phyloP scores from a whole-genome alignment of 2,888 invertebrate species.

The Nomada hirtipes region DNA sequence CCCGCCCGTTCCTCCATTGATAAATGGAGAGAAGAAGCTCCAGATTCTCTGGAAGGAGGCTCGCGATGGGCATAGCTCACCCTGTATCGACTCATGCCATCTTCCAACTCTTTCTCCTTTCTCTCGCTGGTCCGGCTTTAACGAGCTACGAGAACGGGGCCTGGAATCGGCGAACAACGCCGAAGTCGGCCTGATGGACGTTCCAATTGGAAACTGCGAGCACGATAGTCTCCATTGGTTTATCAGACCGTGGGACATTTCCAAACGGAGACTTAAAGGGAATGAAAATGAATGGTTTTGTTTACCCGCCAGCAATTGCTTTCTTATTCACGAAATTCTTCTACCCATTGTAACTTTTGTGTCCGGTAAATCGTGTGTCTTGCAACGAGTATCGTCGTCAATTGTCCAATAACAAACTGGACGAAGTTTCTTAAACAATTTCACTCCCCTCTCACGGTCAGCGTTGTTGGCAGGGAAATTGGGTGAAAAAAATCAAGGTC shows the following conservation, averaged over 20 bases:
- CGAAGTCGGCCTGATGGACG: slow-evolving; percentile 56
- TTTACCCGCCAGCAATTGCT: slow-evolving; percentile 26
- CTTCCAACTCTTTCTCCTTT: slow-evolving; percentile 64
- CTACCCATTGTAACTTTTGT: too few species aligned
- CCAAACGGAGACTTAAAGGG: slow-evolving; percentile 21
- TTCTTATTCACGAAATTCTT: slow-evolving; percentile 8
- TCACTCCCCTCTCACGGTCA: too few species aligned
- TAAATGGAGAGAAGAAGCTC: slow-evolving; percentile 75
- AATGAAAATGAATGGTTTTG: slow-evolving; percentile 42
- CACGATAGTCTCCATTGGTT: slow-evolving; percentile 47
- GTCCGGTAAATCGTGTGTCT: not conserved
- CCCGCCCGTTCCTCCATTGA: slow-evolving; percentile 71
- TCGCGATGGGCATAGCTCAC: slow-evolving; percentile 73
- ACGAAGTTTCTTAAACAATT: too few species aligned
- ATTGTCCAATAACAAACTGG: too few species aligned
- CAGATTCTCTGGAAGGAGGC: slow-evolving; percentile 69
- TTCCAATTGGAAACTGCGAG: slow-evolving; percentile 65
- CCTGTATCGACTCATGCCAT: slow-evolving; percentile 76
- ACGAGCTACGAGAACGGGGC: slow-evolving; percentile 67
- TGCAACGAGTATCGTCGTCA: not conserved
- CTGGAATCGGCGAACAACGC: slow-evolving; percentile 59
- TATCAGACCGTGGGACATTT: slow-evolving; percentile 40
- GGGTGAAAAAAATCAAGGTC: too few species aligned
- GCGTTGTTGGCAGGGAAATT: too few species aligned
- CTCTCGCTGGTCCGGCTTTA: slow-evolving; percentile 60